Evolutionary conservation across 2,113 vertebrate species (phyloP).

Genomic region (Mus pahari): DNA sequence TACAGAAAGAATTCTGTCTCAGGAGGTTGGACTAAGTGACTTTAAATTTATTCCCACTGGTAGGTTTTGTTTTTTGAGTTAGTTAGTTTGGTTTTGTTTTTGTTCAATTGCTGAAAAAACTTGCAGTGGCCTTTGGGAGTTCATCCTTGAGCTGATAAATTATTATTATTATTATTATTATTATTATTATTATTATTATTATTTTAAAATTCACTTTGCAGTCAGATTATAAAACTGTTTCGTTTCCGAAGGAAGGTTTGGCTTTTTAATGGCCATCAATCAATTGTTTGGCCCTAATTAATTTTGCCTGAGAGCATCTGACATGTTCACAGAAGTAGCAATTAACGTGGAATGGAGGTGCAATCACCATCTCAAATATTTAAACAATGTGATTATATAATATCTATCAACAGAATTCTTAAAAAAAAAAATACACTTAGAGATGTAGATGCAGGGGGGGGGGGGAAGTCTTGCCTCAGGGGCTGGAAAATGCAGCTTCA

Average conservation of each 20-base stretch:
- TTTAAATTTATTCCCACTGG: neutral
- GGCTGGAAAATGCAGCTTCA: constrained; percentile 42
- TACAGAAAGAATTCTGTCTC: neutral
- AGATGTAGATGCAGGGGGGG: constrained; percentile 19
- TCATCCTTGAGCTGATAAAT: neutral
- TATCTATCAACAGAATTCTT: constrained; percentile 67
- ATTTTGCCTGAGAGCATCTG: constrained; percentile 65
- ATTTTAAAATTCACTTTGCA: neutral
- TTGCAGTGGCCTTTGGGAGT: neutral
- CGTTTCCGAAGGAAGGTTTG: constrained; percentile 16
- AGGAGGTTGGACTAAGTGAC: neutral
- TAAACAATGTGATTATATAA: constrained; percentile 73
- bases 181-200: neutral
- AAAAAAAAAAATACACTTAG: neutral
- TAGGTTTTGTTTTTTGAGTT: neutral
- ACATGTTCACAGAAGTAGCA: constrained; percentile 66
- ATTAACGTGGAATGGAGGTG: constrained; percentile 68
- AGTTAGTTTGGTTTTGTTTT: neutral
- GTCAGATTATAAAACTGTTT: constrained; percentile 7
- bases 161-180: neutral
- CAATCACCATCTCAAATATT: constrained; percentile 70
- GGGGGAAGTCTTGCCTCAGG: constrained; percentile 54
- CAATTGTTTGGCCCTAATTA: constrained; percentile 63
- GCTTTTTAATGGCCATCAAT: constrained; percentile 62
- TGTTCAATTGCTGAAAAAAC: neutral